These are phyloP conservation scores for Pachydiplax longipennis DNA, from an alignment of 2,888 invertebrate species.

Conservation along the genomic window DNA sequence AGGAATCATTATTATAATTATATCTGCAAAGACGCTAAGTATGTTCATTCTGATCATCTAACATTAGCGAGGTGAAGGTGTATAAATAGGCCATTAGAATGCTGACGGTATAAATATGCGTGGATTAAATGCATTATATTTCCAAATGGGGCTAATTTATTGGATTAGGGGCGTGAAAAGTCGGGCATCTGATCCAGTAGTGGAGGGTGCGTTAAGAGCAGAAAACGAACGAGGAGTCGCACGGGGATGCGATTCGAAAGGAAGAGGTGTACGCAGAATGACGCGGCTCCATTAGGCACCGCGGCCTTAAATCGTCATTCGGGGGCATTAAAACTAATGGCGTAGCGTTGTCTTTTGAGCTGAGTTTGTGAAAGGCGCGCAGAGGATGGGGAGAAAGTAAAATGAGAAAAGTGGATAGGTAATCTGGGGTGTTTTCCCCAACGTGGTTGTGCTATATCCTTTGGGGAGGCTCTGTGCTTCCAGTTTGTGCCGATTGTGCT, in stretches of 20 bases:
- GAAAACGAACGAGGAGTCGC: neutral
- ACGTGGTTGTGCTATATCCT: neutral
- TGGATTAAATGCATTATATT: no score
- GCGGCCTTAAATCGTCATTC: conserved; percentile 46
- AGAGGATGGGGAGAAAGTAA: neutral
- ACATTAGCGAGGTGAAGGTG: no score
- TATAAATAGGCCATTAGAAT: no score
- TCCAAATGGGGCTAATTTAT: neutral
- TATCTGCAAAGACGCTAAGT: no score
- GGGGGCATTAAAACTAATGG: conserved; percentile 46
- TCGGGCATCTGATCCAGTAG: no score
- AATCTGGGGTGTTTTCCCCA: neutral
- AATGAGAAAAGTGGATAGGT: neutral
- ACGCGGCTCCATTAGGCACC: conserved; percentile 37
- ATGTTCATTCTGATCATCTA: no score
- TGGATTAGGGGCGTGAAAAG: neutral
- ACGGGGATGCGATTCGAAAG: neutral
- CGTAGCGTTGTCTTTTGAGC: conserved; percentile 45
- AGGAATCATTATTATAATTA: no score
- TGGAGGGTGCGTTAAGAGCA: neutral
- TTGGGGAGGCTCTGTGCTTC: neutral
- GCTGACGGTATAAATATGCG: no score
- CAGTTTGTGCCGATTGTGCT: neutral
- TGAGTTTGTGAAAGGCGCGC: conserved; percentile 43
- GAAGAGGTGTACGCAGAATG: conserved; percentile 14